phyloP scores from a whole-genome alignment of 2,888 invertebrate genomes.

The Choreutis nemorana region DNA sequence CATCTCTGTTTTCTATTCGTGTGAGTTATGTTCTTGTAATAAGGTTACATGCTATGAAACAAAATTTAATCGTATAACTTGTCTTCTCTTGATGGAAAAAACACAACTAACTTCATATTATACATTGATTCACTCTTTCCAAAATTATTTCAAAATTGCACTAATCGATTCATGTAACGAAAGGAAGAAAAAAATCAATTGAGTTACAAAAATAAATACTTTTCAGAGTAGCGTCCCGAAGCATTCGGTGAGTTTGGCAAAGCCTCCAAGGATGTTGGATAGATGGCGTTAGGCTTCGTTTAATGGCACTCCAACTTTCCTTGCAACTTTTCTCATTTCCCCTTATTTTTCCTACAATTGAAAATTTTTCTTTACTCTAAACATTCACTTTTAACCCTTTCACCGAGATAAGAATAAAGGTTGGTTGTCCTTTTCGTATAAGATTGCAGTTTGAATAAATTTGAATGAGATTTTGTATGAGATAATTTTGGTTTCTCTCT shows the following conservation, averaged over 20 bases:
- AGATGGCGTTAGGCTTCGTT: slow-evolving; percentile 57
- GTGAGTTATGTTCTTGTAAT: too few relatives aligned
- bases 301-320: slow-evolving; percentile 32
- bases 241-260: slow-evolving; percentile 50
- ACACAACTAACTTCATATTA: too few relatives aligned
- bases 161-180: too few relatives aligned
- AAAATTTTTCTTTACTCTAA: not conserved
- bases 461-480: slow-evolving; percentile 19
- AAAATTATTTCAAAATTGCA: too few relatives aligned
- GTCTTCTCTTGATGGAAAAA: too few relatives aligned
- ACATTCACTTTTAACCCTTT: not conserved
- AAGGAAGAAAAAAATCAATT: too few relatives aligned
- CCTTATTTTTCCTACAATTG: slow-evolving; percentile 3
- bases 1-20: too few relatives aligned
- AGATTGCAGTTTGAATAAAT: slow-evolving; percentile 27
- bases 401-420: not conserved
- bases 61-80: too few relatives aligned
- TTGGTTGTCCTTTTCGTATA: slow-evolving; percentile 9
- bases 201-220: too few relatives aligned
- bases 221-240: slow-evolving; percentile 36
- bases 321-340: slow-evolving; percentile 18
- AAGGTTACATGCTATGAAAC: too few relatives aligned
- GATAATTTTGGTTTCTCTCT: too few relatives aligned
- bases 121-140: too few relatives aligned
- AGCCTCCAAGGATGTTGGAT: slow-evolving; percentile 60